phyloP scores from a whole-genome alignment of 2,888 invertebrate genomes.

The Drosophila borealis region DNA sequence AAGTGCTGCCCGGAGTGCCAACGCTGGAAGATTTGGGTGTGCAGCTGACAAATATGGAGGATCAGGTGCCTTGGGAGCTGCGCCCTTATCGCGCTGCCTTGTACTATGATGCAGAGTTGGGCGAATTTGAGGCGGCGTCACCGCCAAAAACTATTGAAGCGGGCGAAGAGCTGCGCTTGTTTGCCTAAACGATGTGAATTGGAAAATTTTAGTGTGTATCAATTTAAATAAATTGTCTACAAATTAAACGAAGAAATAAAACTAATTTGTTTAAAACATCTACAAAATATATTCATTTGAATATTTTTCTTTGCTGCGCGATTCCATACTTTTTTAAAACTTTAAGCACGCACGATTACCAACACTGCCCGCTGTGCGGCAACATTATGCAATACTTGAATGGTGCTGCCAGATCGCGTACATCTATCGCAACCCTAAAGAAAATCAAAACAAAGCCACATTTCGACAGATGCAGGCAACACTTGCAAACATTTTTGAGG shows the following conservation, averaged over 20 bases:
- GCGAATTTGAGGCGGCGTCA: conserved; percentile 89
- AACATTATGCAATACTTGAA: conserved; percentile 45
- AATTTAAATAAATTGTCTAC: conserved; percentile 55
- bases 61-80: conserved; percentile 93
- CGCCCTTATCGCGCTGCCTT: conserved; percentile 88
- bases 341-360: not conserved
- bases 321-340: conserved; percentile 1
- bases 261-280: not conserved
- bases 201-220: conserved; percentile 53
- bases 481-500: conserved; percentile 58
- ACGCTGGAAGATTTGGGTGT: conserved; percentile 96
- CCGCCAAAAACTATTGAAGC: conserved; percentile 85
- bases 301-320: not conserved
- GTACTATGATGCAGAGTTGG: conserved; percentile 91
- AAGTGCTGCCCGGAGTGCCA: conserved; percentile 87
- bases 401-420: conserved; percentile 41
- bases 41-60: conserved; percentile 90
- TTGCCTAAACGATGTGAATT: conserved; percentile 69
- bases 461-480: conserved; percentile 58
- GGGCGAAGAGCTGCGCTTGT: conserved; percentile 76
- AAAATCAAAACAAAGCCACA: conserved; percentile 59
- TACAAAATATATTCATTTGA: not conserved
- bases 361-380: conserved; percentile 25
- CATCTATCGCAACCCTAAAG: conserved; percentile 45
- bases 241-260: conserved; percentile 29